Evolutionary conservation across 2,888 invertebrate species (phyloP).

Genomic region (Girardia tigrina): DNA sequence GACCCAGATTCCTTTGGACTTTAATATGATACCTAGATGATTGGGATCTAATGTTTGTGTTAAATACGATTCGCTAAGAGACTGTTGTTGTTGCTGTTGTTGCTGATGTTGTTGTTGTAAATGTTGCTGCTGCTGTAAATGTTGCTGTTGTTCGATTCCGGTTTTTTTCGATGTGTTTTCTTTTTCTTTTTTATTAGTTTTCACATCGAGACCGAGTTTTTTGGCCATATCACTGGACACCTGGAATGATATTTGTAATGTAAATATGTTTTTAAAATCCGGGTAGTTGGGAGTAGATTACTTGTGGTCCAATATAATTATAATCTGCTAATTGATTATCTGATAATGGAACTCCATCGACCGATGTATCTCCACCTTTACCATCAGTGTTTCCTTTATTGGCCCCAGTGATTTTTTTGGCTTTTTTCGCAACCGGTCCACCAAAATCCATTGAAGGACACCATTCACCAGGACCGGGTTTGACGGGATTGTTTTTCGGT

Average conservation of each 20-base stretch:
- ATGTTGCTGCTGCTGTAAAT: no score
- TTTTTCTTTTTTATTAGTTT: background rate
- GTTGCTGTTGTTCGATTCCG: no score
- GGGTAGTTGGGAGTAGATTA: background rate
- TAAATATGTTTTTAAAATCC: background rate
- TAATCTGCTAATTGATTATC: background rate
- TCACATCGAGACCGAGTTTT: slow-evolving; percentile 28
- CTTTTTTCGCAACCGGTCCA: slow-evolving; percentile 31
- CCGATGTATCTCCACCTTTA: background rate
- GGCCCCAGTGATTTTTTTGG: background rate
- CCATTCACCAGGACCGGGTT: slow-evolving; percentile 33
- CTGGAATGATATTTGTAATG: background rate
- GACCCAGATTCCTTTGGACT: background rate
- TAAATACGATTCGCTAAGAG: background rate
- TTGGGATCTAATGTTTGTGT: background rate
- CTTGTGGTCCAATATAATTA: slow-evolving; percentile 33
- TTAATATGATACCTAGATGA: background rate
- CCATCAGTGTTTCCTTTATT: background rate
- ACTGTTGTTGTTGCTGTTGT: no score
- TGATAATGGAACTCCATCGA: slow-evolving; percentile 3
- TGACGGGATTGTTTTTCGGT: slow-evolving; percentile 26
- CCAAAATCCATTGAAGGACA: slow-evolving; percentile 35
- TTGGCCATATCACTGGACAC: slow-evolving; percentile 32
- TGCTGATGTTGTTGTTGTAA: no score
- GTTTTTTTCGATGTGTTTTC: background rate